A percentile compares a stretch with the other conserved stretches of the same genome.
Conservation (phyloP, 2,797 vertebrate genomes). For the Simalia tracyae region DNA sequence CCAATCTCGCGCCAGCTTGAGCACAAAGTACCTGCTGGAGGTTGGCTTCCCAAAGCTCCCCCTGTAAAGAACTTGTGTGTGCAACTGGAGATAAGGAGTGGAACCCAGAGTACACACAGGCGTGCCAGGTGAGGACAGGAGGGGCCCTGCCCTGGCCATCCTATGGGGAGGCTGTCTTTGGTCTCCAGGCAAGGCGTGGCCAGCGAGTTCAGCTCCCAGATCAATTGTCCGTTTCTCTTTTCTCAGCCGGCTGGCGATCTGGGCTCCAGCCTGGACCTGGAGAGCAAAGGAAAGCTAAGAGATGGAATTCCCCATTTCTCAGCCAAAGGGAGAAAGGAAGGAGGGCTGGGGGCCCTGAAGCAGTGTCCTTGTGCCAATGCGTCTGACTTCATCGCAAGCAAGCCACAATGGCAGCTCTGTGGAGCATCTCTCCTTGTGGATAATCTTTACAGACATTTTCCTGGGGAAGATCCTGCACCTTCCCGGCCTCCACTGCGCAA, state of each 20-base stretch:
- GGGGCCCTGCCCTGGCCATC: background rate
- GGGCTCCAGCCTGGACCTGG: background rate
- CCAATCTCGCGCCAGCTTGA: background rate
- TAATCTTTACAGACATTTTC: background rate
- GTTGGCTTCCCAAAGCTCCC: background rate
- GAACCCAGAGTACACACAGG: background rate
- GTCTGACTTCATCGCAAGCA: too few species aligned
- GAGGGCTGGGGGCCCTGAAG: background rate
- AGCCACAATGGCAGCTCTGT: background rate
- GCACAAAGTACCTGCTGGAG: background rate
- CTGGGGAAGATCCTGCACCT: background rate
- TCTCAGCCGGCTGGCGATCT: too few species aligned
- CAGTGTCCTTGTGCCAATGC: background rate
- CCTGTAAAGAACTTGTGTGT: background rate
- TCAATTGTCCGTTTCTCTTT: background rate
- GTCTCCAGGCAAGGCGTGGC: background rate
- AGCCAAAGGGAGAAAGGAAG: background rate
- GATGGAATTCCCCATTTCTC: background rate
- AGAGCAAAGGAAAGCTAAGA: background rate
- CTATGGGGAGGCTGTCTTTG: background rate
- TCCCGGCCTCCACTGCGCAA: too few species aligned
- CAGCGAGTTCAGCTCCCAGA: too few species aligned
- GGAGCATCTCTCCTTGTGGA: too few species aligned
- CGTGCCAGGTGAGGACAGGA: background rate
- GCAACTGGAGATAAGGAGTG: background rate